Conservation (phyloP, 2,797 vertebrate genomes). For the Chanos chanos region DNA sequence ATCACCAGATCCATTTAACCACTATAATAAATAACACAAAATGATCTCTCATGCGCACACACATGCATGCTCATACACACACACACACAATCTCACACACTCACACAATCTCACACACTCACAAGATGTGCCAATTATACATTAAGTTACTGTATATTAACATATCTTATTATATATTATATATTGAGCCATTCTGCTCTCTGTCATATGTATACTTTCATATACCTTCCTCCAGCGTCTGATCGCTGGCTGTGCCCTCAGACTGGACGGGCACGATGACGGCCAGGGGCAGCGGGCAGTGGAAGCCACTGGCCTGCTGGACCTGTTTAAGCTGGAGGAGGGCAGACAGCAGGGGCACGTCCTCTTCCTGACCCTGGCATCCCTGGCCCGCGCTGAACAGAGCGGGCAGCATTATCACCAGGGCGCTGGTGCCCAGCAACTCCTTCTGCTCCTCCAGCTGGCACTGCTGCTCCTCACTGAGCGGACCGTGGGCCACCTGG, state of each 20-base stretch:
- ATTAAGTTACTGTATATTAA: no score
- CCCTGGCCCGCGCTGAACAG: constrained; percentile 41
- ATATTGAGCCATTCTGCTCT: neutral
- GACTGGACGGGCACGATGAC: constrained; percentile 72
- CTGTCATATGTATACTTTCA: neutral
- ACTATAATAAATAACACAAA: no score
- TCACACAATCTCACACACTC: no score
- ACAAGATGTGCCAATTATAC: no score
- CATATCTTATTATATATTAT: no score
- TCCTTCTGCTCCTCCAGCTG: constrained; percentile 72
- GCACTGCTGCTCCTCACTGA: constrained; percentile 68
- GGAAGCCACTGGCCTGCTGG: constrained; percentile 83
- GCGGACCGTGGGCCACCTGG: constrained; percentile 76
- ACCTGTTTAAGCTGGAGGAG: constrained; percentile 88
- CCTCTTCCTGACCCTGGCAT: constrained; percentile 66
- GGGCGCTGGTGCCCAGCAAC: constrained; percentile 81
- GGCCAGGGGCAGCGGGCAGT: constrained; percentile 77
- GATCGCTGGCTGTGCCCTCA: constrained; percentile 42
- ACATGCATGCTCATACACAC: no score
- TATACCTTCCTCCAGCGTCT: constrained; percentile 79
- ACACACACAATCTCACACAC: no score
- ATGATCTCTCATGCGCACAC: no score
- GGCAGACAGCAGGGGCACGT: constrained; percentile 83
- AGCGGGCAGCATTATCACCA: constrained; percentile 82
- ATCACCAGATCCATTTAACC: neutral